These are phyloP conservation scores for Perithous albicinctus DNA, from an alignment of 2,888 invertebrate genomes.

Conservation along the genomic window DNA sequence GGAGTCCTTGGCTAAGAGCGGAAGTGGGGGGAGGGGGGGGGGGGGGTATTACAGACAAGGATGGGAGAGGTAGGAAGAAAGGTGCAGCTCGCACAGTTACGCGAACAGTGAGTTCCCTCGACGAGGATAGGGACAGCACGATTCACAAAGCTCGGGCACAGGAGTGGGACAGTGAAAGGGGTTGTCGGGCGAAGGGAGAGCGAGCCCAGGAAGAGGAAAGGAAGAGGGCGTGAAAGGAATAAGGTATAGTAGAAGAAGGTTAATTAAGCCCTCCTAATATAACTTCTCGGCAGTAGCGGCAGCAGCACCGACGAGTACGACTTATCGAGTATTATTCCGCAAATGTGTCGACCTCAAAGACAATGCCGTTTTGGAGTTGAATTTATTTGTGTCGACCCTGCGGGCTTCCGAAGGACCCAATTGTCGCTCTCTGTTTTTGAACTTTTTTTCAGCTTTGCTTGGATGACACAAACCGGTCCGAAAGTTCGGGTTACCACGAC, in stretches of 20 bases:
- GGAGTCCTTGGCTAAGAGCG: slow-evolving; percentile 27
- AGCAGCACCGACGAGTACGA: slow-evolving; percentile 64
- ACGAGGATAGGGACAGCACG: slow-evolving; percentile 39
- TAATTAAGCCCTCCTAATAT: slow-evolving; percentile 82
- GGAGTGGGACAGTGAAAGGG: slow-evolving; percentile 33
- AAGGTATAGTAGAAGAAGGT: slow-evolving; percentile 74
- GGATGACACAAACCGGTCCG: background rate
- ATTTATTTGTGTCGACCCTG: slow-evolving; percentile 79
- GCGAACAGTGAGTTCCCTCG: slow-evolving; percentile 56
- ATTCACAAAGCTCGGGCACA: slow-evolving; percentile 52
- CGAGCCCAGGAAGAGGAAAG: slow-evolving; percentile 58
- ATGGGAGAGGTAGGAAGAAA: slow-evolving; percentile 46
- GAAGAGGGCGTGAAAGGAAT: slow-evolving; percentile 73
- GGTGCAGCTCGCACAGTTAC: slow-evolving; percentile 54
- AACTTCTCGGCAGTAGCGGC: slow-evolving; percentile 77
- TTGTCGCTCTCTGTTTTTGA: too few relatives aligned
- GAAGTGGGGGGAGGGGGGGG: slow-evolving; percentile 28
- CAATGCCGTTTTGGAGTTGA: slow-evolving; percentile 80
- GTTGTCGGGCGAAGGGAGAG: slow-evolving; percentile 6
- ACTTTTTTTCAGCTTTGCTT: too few relatives aligned
- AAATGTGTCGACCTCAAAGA: slow-evolving; percentile 81
- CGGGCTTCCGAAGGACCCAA: slow-evolving; percentile 29
- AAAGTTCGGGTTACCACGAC: slow-evolving; percentile 40
- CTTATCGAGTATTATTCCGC: slow-evolving; percentile 81
- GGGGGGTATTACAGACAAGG: slow-evolving; percentile 36